Evolutionary conservation across 2,113 vertebrate species (phyloP).

Genomic region (pig (Sus scrofa)): DNA sequence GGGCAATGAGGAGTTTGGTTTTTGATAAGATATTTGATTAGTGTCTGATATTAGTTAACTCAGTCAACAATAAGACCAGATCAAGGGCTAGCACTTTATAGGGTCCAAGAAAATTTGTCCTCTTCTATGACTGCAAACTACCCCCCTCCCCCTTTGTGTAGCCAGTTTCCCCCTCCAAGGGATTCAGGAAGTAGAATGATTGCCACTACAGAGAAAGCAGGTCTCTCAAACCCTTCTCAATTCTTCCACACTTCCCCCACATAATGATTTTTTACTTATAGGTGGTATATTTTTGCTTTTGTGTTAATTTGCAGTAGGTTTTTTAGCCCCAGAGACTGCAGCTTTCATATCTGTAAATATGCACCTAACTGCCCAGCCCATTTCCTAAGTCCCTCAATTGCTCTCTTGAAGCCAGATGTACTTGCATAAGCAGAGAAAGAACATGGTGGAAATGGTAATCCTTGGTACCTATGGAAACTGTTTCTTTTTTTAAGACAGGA

Average conservation of each 20-base stretch:
- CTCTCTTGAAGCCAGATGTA: background rate
- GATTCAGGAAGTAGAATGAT: background rate
- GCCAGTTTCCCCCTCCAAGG: background rate
- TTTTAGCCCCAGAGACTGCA: background rate
- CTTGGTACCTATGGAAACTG: background rate
- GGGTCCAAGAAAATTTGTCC: background rate
- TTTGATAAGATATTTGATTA: background rate
- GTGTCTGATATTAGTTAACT: slow-evolving; percentile 12
- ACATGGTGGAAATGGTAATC: background rate
- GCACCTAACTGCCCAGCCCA: background rate
- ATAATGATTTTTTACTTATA: background rate
- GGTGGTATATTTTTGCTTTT: background rate
- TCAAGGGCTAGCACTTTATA: background rate
- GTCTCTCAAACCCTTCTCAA: background rate
- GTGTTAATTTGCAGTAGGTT: slow-evolving; percentile 34
- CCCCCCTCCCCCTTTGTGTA: background rate
- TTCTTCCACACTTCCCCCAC: background rate
- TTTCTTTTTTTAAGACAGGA: slow-evolving; percentile 7
- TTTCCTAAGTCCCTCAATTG: background rate
- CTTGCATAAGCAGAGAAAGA: background rate
- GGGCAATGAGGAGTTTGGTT: background rate
- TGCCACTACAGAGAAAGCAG: background rate
- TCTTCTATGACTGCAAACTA: background rate
- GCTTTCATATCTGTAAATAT: background rate
- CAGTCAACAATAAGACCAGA: slow-evolving; percentile 28